Evolutionary conservation across 2,888 invertebrate genomes (phyloP), one percentile per base, ranked within the genome.

Genomic region (Crioceris asparagi): DNA sequence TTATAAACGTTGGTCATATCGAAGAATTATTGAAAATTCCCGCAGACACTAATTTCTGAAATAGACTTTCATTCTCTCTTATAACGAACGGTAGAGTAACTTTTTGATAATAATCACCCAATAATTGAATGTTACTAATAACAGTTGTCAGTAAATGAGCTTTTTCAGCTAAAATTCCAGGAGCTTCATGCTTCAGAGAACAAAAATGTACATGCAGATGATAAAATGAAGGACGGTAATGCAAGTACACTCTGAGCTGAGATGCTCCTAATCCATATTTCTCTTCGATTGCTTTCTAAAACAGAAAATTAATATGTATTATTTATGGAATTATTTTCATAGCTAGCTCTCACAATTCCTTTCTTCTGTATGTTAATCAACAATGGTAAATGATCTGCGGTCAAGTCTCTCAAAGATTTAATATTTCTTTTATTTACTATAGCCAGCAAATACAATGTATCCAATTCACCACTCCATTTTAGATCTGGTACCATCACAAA

Each of bases 221-320:
- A 65, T 93, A 96, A 67, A 92, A 98, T 0, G 93, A 88, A 0
- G 97, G 97, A 55, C 92, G 94, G 65, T 97, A 97, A 62, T 97
- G 96, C 0, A 96, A 61, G 61, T 85, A 97, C 43, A 87, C 74
- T 16, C 93, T 72, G 17, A 96, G 62, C 56, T 87, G 79, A 4
- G 75, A 73, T 11, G 70, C 62, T 3, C 73, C 65, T 1, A 97
- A 51, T 10, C 74, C 74, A 65, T 84, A 96, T 53, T 83, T 85
- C 19, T 83, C 71, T 32, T 73, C 58, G 40, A 97, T 87, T 3
- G 77, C 77, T 59, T 74, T 70, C 80, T 84, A 66, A 34, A 71
- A 72, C 33, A 37, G 29, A 46, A 34, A 33, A 30, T 21, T 10
- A 21, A 10, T 21, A 21, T 21, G 6, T 21, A 7, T 21, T 6